Base-by-base conservation (phyloP, 2,797 vertebrate species). In the Rhodeus uyekii region DNA sequence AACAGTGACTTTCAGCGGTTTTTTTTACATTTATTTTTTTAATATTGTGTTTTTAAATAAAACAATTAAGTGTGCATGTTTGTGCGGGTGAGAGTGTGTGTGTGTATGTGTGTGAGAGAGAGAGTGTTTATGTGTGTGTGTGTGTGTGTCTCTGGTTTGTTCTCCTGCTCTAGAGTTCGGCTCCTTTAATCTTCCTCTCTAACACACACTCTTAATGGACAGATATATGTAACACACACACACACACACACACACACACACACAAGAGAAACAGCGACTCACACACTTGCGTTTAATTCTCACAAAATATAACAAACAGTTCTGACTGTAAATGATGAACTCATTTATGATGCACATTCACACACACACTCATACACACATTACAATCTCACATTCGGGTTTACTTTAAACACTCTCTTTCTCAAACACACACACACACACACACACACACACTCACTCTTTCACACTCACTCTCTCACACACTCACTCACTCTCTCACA, bases 161-260 rank as follows among this genome's bases (percentile, higher is more conserved):
- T 53, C 29, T 14, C 24, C 19, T 29, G 48, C 38, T 67, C 42
- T 34, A 67, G 16, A 10, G 32, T 38, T 38, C 34, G 3, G 6
- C 38, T n/a, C 48, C 63, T 67, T 78, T 67, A 78, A 78, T 78
- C 76, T 39, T 46, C 13, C 3, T 39, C 61, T 6, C 27, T 6
- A 3, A 69, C 39, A 69, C 67, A 68, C 19, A 68, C 68, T 80
- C 72, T 61, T 72, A 60, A 60, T 60, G 68, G 53, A 80, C 3
- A 4, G 29, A 67, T 80, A 72, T 61, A 48, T 80, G 39, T 24
- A 27, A 69, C 46, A 16, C 44, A 64, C 8, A 36, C 34, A 46
- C 12, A n/a, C n/a, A n/a, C n/a, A n/a, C n/a, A n/a, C n/a, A n/a
- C n/a, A n/a, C n/a, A n/a, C n/a, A n/a, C n/a, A n/a, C n/a, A n/a